Base-by-base conservation (phyloP, 2,888 invertebrate genomes). In the Psococerastis gibbosa region DNA sequence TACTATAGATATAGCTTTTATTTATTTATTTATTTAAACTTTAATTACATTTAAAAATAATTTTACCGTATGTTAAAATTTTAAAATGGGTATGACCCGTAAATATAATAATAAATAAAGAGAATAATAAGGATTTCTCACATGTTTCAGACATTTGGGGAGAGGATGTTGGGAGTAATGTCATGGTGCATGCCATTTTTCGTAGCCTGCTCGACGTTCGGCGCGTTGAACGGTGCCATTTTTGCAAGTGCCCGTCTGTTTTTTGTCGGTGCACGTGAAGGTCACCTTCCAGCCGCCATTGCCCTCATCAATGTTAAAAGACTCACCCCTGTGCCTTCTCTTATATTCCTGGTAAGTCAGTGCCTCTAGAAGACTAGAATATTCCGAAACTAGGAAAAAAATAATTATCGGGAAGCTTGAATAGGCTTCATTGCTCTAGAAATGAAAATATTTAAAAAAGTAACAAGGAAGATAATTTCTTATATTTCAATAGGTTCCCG, bases 131-230 rank as follows among this genome's bases (percentile, higher is more conserved):
- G n/a, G n/a, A n/a, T n/a, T n/a, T n/a, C 9, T 44, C 45, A 43
- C 49, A 50, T 43, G 49, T 60, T 61, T 23, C 57, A 75, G 63
- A 85, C 85, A 2, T 95, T 92, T 62, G 88, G 89, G 5, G 77
- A 84, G 52, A 78, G 83, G 57, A 75, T 89, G 57, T 69, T 94
- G 17, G 89, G 89, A 1, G 68, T 71, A 6, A 74, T 89, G 70
- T 71, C 85, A 0, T 92, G 91, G 81, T 72, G 82, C 33, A 94
- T 95, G 84, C 92, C 95, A 0, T 66, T 95, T 41, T 94, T 94
- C 58, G 95, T 97, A 0, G 94, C 94, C 1, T 79, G 89, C 48
- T 91, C 94, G 22, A 94, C 94, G 0, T 88, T 95, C 57, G 95
- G 95, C 2, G 89, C 91, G 2, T 66, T 95, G 2, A 95, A 95